Evolutionary conservation across 1,140 invertebrate species (phyloP).

Genomic region (Uloborus diversus): DNA sequence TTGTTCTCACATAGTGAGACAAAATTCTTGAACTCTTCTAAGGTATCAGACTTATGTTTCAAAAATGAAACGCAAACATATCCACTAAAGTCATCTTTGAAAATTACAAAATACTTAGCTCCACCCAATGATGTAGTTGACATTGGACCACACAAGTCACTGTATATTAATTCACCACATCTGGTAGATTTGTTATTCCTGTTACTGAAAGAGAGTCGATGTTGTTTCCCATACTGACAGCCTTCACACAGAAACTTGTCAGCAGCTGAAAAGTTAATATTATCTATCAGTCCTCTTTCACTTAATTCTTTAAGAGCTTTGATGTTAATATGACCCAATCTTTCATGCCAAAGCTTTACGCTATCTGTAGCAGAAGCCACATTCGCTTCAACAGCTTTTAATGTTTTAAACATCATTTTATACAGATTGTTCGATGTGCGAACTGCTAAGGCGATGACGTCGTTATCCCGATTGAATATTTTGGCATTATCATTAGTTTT

Average conservation of each 20-base stretch:
- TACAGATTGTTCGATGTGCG: slow-evolving; percentile 6
- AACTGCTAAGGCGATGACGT: neutral
- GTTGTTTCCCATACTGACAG: neutral
- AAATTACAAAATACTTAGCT: slow-evolving; percentile 63
- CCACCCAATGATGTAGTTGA: slow-evolving; percentile 60
- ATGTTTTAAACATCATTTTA: neutral
- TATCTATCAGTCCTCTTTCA: slow-evolving; percentile 4
- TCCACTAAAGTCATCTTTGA: slow-evolving; percentile 65
- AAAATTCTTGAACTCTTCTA: slow-evolving; percentile 52
- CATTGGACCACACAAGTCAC: slow-evolving; percentile 61
- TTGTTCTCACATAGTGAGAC: slow-evolving; percentile 58
- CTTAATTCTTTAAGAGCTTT: slow-evolving; percentile 2
- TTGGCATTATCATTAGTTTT: neutral
- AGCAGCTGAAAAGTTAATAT: neutral
- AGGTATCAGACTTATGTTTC: slow-evolving; percentile 62
- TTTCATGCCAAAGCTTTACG: slow-evolving; percentile 32
- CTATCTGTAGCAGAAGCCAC: neutral
- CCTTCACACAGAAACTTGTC: slow-evolving; percentile 14
- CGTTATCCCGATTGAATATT: neutral
- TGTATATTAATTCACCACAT: slow-evolving; percentile 60
- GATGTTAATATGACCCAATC: slow-evolving; percentile 19
- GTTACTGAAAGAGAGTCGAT: neutral
- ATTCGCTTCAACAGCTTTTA: slow-evolving; percentile 5
- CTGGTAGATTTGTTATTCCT: slow-evolving; percentile 6
- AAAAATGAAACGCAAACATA: slow-evolving; percentile 65